Evolutionary conservation across 2,113 vertebrate species (phyloP).

Genomic region (human): GRCh38 chr7:119764501-119765000

Average conservation of each 20-base stretch:
- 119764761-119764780: not conserved
- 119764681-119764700: not conserved
- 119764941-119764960: not conserved
- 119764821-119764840: not conserved
- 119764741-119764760: not conserved
- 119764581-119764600: not conserved
- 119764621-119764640: not conserved
- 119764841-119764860: not conserved
- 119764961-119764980: not conserved
- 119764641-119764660: not conserved
- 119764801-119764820: not conserved
- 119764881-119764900: not conserved
- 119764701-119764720: not conserved
- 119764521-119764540: not conserved
- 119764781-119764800: not conserved
- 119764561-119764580: not conserved
- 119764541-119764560: not conserved
- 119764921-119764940: not conserved
- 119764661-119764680: not conserved
- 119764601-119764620: not conserved
- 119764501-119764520: not conserved
- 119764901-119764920: not conserved
- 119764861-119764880: not conserved
- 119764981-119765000: not conserved
- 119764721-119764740: not conserved